Base-by-base conservation (phyloP, 2,888 invertebrate species). In the Cyclophora albipunctata region DNA sequence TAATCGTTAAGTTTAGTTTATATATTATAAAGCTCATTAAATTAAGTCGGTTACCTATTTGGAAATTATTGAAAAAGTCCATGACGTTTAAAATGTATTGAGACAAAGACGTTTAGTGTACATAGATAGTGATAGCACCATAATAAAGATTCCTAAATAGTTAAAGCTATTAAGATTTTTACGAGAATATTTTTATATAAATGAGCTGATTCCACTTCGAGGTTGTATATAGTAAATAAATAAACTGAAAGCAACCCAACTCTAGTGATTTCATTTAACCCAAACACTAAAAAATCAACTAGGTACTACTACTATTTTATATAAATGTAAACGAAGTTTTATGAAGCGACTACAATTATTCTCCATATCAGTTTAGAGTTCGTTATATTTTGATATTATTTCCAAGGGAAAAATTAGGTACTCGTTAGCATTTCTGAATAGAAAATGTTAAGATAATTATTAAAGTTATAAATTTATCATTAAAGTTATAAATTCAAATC, bases 111-210 rank as follows among this genome's bases (percentile, higher is more conserved):
- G 84, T 79, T 57, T 75, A 75, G 51, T 81, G 77, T 81, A 77
- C 46, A 81, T 75, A 78, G 60, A 64, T 79, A 76, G 57, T 59
- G 49, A 54, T 83, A 83, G 84, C 64, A 86, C 84, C 81, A 61
- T 87, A 87, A 83, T 77, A 75, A 59, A 83, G 83, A 87, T 88
- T 88, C 88, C 87, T 87, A 88, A 84, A 84, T 58, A 59, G 56
- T 33, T 42, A 37, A 84, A 72, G 37, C 37, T 37, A 74, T 67
- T 82, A 79, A 82, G 74, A 72, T 70, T 71, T 72, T 67, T 68
- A 68, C 54, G 70, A 61, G 67, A 69, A 66, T 67, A 69, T 64
- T 60, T 71, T 69, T 63, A 60, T 60, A 67, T 53, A 51, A 54
- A 60, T 58, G 53, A 57, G 51, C 61, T 64, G 46, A 64, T 68